Conservation (phyloP, 1,140 invertebrate species). For the Popillia japonica region DNA sequence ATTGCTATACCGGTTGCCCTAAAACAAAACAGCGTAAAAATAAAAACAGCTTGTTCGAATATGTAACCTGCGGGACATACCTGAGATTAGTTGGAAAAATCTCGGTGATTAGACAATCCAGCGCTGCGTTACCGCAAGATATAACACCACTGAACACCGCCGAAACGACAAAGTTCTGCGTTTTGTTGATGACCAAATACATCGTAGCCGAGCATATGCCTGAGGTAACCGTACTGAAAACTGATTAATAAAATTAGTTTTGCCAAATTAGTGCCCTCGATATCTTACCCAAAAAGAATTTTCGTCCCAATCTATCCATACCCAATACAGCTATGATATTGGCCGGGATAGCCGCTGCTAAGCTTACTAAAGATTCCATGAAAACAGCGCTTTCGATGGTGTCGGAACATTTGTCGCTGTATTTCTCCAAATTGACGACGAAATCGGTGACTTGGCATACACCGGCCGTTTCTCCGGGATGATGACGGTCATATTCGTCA, state of each 20-base stretch:
- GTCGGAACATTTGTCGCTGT: constrained; percentile 67
- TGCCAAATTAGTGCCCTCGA: neutral
- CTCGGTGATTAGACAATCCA: constrained; percentile 88
- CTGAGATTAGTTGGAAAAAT: constrained; percentile 85
- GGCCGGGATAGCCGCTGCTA: constrained; percentile 83
- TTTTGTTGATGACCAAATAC: constrained; percentile 83
- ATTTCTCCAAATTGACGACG: constrained; percentile 69
- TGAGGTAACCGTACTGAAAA: constrained; percentile 85
- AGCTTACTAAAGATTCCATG: constrained; percentile 85
- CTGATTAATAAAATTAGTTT: constrained; percentile 63
- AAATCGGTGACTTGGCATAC: constrained; percentile 81
- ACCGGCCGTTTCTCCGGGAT: constrained; percentile 69
- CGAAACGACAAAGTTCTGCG: constrained; percentile 82
- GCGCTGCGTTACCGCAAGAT: constrained; percentile 85
- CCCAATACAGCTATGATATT: constrained; percentile 81
- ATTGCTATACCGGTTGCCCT: constrained; percentile 86
- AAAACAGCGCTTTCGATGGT: constrained; percentile 80
- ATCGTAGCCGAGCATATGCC: constrained; percentile 85
- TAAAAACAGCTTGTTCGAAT: neutral
- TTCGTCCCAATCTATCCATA: constrained; percentile 81
- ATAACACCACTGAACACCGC: constrained; percentile 88
- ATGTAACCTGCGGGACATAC: constrained; percentile 57
- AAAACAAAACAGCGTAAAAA: neutral
- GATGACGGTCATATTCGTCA: constrained; percentile 65
- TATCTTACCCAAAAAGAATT: constrained; percentile 82